Conservation (phyloP, 2,888 invertebrate species). For the Nephrocerus scutellatus region DNA sequence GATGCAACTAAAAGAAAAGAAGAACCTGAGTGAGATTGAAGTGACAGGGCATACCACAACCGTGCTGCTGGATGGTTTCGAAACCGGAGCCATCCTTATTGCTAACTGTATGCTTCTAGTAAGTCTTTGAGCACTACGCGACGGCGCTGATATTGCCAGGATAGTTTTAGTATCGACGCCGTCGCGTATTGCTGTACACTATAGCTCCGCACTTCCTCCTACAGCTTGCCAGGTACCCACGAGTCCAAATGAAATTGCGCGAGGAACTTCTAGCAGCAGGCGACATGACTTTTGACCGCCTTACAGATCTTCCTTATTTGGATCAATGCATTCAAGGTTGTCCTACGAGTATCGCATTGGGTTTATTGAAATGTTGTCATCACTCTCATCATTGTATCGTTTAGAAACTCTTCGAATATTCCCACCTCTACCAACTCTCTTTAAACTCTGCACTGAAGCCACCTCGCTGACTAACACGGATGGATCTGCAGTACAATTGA, state of each 20-base stretch:
- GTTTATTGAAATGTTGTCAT: too few relatives aligned
- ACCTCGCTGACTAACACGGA: constrained; percentile 20
- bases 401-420: constrained; percentile 32
- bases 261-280: constrained; percentile 23
- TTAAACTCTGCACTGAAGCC: constrained; percentile 28
- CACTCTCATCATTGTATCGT: too few relatives aligned
- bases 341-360: not conserved
- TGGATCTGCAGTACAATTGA: constrained; percentile 16
- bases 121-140: constrained; percentile 8
- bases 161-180: too few relatives aligned
- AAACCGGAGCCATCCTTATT: constrained; percentile 32
- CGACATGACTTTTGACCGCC: constrained; percentile 25
- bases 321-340: constrained; percentile 34
- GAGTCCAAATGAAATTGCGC: constrained; percentile 30
- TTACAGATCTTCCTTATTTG: constrained; percentile 31
- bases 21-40: constrained; percentile 25
- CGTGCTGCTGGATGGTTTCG: constrained; percentile 34
- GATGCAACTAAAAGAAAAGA: constrained; percentile 28
- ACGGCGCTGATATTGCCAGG: not conserved
- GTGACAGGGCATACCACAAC: constrained; percentile 35
- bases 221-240: constrained; percentile 28
- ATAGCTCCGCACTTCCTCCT: too few relatives aligned
- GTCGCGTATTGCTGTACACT: too few relatives aligned
- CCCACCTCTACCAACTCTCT: constrained; percentile 26
- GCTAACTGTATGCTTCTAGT: constrained; percentile 32